A percentile compares a stretch with the other conserved stretches of the same genome.
Evolutionary conservation across 2,888 invertebrate genomes (phyloP).

Genomic region (Drosophila buzzatii): DNA sequence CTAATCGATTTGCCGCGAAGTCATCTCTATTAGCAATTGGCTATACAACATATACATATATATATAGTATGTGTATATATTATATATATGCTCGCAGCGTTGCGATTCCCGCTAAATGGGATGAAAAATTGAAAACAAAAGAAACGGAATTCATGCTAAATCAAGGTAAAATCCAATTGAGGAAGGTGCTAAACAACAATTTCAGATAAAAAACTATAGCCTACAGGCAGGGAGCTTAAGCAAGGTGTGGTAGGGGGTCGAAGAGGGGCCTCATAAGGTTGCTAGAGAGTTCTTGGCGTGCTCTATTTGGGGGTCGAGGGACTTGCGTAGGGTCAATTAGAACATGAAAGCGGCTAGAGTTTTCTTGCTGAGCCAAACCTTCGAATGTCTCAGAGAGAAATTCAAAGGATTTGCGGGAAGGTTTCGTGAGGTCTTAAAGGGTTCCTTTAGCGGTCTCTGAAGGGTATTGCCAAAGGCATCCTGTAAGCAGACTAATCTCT

Average conservation of each 20-base stretch:
- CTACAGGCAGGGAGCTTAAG: neutral
- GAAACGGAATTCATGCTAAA: constrained; percentile 27
- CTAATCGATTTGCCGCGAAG: constrained; percentile 64
- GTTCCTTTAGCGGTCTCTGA: no score
- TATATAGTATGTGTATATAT: neutral
- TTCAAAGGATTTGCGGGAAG: neutral
- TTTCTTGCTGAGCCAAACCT: no score
- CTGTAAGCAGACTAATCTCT: neutral
- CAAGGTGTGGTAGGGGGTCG: neutral
- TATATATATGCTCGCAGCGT: neutral
- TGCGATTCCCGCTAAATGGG: constrained; percentile 40
- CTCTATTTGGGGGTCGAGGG: neutral
- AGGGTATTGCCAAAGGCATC: no score
- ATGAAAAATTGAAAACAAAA: constrained; percentile 21
- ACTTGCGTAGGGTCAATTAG: neutral
- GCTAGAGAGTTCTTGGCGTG: neutral
- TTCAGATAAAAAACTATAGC: neutral
- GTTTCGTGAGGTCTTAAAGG: neutral
- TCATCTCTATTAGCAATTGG: constrained; percentile 55
- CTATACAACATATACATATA: constrained; percentile 1
- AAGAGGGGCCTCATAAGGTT: neutral
- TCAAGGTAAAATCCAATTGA: constrained; percentile 4
- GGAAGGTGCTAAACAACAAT: neutral
- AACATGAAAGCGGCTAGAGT: neutral
- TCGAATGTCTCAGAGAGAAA: neutral